Conservation (phyloP, 2,888 invertebrate genomes). For the Tiliacea citrago region DNA sequence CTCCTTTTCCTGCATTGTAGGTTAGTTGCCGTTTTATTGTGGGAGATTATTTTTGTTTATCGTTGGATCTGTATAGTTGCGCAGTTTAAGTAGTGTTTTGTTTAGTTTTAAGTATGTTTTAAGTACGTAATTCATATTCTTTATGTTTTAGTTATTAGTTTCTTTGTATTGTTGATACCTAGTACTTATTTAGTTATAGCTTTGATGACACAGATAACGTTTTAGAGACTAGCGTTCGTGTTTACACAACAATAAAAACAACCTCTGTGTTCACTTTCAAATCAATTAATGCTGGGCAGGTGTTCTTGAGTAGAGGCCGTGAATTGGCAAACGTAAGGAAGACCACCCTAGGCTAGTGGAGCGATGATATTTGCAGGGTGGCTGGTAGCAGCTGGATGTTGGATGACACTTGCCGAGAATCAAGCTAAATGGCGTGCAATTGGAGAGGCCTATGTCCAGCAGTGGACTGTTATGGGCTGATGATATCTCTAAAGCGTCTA, state of each 20-base stretch:
- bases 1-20: conserved; percentile 77
- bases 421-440: too few species aligned
- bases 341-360: too few species aligned
- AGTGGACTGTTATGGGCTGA: too few species aligned
- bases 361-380: too few species aligned
- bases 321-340: too few species aligned
- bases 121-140: conserved; percentile 51
- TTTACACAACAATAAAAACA: not conserved
- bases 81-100: conserved; percentile 46
- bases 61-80: conserved; percentile 63
- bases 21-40: conserved; percentile 77
- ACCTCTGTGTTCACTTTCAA: not conserved
- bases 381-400: too few species aligned
- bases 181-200: not conserved
- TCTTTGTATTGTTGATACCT: conserved; percentile 15
- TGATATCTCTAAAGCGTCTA: not conserved
- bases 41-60: conserved; percentile 77
- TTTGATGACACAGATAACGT: not conserved
- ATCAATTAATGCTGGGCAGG: too few species aligned
- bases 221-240: not conserved
- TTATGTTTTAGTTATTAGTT: conserved; percentile 36
- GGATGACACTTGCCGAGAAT: too few species aligned
- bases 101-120: conserved; percentile 48
- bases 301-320: not conserved
- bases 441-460: too few species aligned